phyloP scores from a whole-genome alignment of 2,797 vertebrate genomes.

The Gymnocypris eckloni region DNA sequence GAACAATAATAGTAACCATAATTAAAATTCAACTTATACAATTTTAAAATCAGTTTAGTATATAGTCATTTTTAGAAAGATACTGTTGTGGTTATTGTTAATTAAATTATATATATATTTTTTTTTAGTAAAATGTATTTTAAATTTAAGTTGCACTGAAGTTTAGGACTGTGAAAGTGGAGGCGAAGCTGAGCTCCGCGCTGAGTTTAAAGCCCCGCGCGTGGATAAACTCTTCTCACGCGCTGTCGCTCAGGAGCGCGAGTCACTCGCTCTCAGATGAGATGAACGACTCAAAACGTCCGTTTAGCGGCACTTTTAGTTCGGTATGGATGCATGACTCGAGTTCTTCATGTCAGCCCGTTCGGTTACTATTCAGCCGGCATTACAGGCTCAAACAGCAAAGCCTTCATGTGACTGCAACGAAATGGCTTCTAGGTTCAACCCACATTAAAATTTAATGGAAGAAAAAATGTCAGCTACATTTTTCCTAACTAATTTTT shows the following conservation, averaged over 20 bases:
- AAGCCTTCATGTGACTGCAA: constrained; percentile 92
- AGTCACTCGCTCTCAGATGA: constrained; percentile 34
- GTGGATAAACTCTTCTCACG: constrained; percentile 74
- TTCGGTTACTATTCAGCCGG: constrained; percentile 52
- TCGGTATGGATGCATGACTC: constrained; percentile 1
- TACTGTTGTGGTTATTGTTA: too few species aligned
- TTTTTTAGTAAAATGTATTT: not conserved
- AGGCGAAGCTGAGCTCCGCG: constrained; percentile 75
- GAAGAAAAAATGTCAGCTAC: constrained; percentile 39
- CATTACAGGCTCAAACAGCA: constrained; percentile 71
- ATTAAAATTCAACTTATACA: not conserved
- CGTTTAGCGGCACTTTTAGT: constrained; percentile 27
- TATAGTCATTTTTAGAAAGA: not conserved
- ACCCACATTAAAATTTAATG: constrained; percentile 71
- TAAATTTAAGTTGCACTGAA: not conserved
- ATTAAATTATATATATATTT: not conserved
- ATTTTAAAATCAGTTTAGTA: not conserved
- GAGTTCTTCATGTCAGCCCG: constrained; percentile 1
- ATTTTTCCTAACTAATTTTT: constrained; percentile 45
- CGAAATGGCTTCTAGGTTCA: constrained; percentile 95
- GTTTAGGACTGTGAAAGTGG: not conserved
- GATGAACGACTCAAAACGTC: constrained; percentile 40
- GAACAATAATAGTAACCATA: not conserved
- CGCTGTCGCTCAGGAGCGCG: constrained; percentile 73
- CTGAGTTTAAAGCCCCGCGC: constrained; percentile 84